These are phyloP conservation scores for Numenius arquata DNA, from an alignment of 2,113 vertebrate species.

Conservation along the genomic window DNA sequence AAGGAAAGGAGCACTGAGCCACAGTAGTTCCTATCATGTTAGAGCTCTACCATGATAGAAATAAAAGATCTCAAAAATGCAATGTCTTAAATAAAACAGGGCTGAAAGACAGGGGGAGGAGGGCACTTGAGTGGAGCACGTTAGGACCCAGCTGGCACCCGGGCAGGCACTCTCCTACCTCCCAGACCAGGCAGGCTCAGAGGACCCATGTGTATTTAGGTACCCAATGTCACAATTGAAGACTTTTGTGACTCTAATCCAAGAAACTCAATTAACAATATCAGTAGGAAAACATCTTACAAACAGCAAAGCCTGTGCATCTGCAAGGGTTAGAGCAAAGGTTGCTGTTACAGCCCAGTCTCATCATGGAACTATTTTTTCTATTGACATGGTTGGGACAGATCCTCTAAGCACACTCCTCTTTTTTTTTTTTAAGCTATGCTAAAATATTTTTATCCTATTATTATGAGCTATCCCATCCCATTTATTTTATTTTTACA, in stretches of 20 bases:
- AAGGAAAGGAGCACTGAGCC: background rate
- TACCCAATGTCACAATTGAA: background rate
- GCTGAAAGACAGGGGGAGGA: background rate
- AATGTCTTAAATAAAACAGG: background rate
- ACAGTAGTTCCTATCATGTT: too few species aligned
- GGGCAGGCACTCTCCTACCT: background rate
- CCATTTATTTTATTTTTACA: background rate
- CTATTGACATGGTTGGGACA: background rate
- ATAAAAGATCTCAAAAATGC: background rate
- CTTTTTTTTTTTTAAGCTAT: background rate
- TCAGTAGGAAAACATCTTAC: background rate
- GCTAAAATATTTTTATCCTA: background rate
- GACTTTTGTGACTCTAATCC: background rate
- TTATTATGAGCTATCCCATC: background rate
- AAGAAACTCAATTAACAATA: background rate
- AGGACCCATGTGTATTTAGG: background rate
- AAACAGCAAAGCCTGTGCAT: background rate
- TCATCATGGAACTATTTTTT: background rate
- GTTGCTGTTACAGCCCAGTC: background rate
- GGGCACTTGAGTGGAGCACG: rapidly evolving
- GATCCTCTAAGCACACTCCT: background rate
- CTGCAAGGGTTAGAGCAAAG: background rate
- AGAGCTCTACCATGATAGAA: too few species aligned
- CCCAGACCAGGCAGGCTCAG: background rate
- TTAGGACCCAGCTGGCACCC: background rate